These are phyloP conservation scores for Hermatobates lingyangjiaoensis DNA, from an alignment of 1,140 invertebrate genomes.

Conservation along the genomic window DNA sequence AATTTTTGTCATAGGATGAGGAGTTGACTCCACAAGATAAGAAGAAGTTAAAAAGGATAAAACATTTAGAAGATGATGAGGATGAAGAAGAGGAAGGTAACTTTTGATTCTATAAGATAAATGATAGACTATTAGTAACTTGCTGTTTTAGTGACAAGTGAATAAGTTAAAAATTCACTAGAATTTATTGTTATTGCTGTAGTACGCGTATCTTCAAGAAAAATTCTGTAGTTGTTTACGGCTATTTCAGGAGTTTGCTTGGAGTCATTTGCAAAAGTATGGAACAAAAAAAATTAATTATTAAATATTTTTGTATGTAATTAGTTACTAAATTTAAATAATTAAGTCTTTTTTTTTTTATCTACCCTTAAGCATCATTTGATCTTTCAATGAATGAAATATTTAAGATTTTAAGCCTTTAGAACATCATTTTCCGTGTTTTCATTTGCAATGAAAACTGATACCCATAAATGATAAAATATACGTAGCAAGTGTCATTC, in stretches of 20 bases:
- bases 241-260: not conserved
- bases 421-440: too few species aligned
- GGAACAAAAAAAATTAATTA: not conserved
- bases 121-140: not conserved
- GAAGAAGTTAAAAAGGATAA: conserved; percentile 40
- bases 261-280: not conserved
- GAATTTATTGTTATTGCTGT: not conserved
- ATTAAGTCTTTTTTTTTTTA: too few species aligned
- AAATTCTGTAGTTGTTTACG: not conserved
- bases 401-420: too few species aligned
- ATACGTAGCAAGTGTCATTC: too few species aligned
- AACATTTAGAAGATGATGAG: conserved; percentile 38
- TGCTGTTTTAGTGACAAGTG: not conserved
- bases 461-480: too few species aligned
- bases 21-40: conserved; percentile 37
- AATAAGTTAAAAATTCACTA: not conserved
- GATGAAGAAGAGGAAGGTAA: conserved; percentile 35
- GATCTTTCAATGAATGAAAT: too few species aligned
- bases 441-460: too few species aligned
- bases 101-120: conserved; percentile 10
- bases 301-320: too few species aligned
- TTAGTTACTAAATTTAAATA: too few species aligned
- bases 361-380: too few species aligned
- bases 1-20: conserved; percentile 34
- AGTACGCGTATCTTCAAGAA: not conserved